These are phyloP conservation scores for Hymenochirus boettgeri DNA, from an alignment of 2,113 vertebrate species.

Conservation along the genomic window DNA sequence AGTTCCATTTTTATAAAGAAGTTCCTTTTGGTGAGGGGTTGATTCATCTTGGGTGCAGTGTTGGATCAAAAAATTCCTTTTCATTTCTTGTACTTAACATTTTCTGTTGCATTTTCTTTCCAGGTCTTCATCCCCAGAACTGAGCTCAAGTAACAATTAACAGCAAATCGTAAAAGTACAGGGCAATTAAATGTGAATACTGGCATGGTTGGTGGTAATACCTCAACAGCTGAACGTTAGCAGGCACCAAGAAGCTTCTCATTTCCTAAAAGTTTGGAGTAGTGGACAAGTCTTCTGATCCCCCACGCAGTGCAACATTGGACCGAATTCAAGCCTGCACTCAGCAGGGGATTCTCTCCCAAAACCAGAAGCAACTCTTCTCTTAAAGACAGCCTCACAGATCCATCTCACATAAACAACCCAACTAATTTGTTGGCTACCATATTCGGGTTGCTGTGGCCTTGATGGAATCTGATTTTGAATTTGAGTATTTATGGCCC, in stretches of 20 bases:
- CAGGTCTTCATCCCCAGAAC: constrained; percentile 89
- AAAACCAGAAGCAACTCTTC: constrained; percentile 80
- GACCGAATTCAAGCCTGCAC: constrained; percentile 95
- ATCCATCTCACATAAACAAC: constrained; percentile 87
- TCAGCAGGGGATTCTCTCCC: constrained; percentile 77
- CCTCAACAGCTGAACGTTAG: constrained; percentile 76
- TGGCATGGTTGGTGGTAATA: constrained; percentile 58
- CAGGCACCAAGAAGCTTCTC: constrained; percentile 94
- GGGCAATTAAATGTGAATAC: constrained; percentile 88
- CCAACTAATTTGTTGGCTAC: constrained; percentile 89
- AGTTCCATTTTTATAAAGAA: too few relatives aligned
- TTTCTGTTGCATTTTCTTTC: constrained; percentile 36
- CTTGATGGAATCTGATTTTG: constrained; percentile 98
- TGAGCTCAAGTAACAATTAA: constrained; percentile 79
- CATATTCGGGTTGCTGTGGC: constrained; percentile 95
- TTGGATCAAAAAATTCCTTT: too few relatives aligned
- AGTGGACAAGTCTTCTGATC: constrained; percentile 75
- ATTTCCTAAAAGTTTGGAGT: constrained; percentile 98
- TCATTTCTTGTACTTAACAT: too few relatives aligned
- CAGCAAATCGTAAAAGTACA: constrained; percentile 88
- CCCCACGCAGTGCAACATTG: constrained; percentile 90
- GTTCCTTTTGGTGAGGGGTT: too few relatives aligned
- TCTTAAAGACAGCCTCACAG: constrained; percentile 81
- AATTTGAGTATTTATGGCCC: constrained; percentile 97
- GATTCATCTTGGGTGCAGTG: too few relatives aligned